Conservation (phyloP, 2,888 invertebrate species). For the Podabrus alpinus region DNA sequence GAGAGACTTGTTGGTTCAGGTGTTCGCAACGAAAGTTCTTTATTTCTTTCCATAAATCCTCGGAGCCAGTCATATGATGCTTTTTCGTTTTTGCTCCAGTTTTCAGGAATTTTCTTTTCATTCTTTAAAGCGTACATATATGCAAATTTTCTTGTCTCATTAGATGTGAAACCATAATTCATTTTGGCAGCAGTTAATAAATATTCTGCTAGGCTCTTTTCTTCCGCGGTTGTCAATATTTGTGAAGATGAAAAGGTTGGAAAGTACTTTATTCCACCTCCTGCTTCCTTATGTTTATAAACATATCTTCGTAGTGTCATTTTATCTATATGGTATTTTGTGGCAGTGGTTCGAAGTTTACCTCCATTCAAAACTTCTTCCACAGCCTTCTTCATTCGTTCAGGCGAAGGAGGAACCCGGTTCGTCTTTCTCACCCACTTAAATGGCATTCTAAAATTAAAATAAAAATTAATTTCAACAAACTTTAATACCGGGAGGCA, state of each 20-base stretch:
- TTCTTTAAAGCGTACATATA: too few species aligned
- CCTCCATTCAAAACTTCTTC: conserved; percentile 5
- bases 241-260: conserved; percentile 27
- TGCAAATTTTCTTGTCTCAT: too few species aligned
- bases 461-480: not conserved
- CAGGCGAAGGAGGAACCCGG: not conserved
- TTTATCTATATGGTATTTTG: conserved; percentile 11
- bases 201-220: too few species aligned
- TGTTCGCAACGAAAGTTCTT: too few species aligned
- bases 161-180: conserved; percentile 38
- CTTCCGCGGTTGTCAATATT: conserved; percentile 28
- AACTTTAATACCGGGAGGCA: not conserved
- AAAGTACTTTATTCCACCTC: not conserved
- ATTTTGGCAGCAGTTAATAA: conserved; percentile 5
- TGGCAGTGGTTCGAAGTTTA: conserved; percentile 6
- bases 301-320: conserved; percentile 5
- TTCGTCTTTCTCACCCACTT: conserved; percentile 3
- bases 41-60: too few species aligned
- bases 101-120: too few species aligned
- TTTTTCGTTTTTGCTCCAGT: too few species aligned
- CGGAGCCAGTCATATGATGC: too few species aligned
- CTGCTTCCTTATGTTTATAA: conserved; percentile 13
- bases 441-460: conserved; percentile 7
- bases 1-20: too few species aligned
- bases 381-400: conserved; percentile 5